Evolutionary conservation across 2,888 invertebrate genomes (phyloP).

Genomic region (Macrophya alboannulata): DNA sequence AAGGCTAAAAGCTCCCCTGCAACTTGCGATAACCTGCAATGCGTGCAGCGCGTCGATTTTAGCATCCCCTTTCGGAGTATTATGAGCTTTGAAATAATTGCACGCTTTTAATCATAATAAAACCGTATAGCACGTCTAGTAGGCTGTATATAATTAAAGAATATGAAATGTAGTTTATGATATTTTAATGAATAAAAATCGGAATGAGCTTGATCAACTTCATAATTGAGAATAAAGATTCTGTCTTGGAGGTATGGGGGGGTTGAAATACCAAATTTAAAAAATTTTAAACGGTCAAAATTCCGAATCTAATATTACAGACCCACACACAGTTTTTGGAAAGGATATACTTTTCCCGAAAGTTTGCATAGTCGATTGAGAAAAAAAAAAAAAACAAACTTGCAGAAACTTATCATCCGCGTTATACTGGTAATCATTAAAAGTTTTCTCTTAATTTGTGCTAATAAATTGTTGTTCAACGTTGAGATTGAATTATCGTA

Average conservation of each 20-base stretch:
- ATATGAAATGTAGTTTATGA: neutral
- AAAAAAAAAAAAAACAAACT: no score
- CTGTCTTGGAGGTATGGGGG: neutral
- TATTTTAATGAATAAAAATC: neutral
- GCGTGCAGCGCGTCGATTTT: constrained; percentile 11
- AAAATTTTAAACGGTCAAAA: no score
- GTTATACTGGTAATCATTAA: no score
- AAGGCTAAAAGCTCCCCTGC: neutral
- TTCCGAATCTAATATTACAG: no score
- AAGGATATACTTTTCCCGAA: no score
- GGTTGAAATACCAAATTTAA: no score
- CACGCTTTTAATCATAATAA: neutral
- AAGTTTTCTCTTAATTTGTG: neutral
- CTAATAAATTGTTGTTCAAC: neutral
- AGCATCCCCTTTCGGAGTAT: neutral
- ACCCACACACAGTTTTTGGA: no score
- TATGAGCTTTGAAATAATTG: neutral
- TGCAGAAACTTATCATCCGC: no score
- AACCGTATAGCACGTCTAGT: neutral
- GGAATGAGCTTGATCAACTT: neutral
- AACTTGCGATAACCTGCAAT: neutral
- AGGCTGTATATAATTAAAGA: no score
- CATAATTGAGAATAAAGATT: neutral
- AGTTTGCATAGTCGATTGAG: no score
- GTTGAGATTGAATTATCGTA: neutral